phyloP scores from a whole-genome alignment of 2,888 invertebrate genomes.

The Trichacis sp. region DNA sequence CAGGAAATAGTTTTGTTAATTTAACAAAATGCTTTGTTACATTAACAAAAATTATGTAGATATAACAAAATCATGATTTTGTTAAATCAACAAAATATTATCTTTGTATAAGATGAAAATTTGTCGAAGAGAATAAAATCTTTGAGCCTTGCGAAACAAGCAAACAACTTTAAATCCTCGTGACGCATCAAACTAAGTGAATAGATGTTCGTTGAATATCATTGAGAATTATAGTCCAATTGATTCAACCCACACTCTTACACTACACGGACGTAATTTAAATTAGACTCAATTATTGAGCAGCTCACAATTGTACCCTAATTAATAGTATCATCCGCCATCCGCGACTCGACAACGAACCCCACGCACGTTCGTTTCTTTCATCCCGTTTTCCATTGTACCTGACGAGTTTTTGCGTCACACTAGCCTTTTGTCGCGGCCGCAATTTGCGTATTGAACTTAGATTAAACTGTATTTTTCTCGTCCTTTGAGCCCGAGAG shows the following conservation, averaged over 20 bases:
- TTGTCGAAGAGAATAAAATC: too few relatives aligned
- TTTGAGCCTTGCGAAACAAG: slow-evolving; percentile 11
- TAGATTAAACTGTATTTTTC: slow-evolving; percentile 22
- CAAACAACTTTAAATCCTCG: neutral
- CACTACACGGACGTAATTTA: slow-evolving; percentile 5
- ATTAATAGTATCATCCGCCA: neutral
- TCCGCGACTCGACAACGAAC: neutral
- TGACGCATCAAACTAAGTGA: neutral
- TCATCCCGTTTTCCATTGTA: neutral
- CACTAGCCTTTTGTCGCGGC: slow-evolving; percentile 27
- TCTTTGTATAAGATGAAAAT: too few relatives aligned
- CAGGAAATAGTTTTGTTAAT: too few relatives aligned
- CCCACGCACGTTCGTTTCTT: too few relatives aligned
- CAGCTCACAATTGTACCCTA: slow-evolving; percentile 11
- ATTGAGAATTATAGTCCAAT: slow-evolving; percentile 10
- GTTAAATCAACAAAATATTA: too few relatives aligned
- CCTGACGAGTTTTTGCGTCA: slow-evolving; percentile 23
- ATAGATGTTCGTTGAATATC: slow-evolving; percentile 3
- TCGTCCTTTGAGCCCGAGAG: slow-evolving; percentile 23
- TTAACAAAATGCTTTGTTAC: too few relatives aligned
- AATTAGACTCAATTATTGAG: slow-evolving; percentile 10
- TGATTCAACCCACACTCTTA: slow-evolving; percentile 16
- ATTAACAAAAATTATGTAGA: too few relatives aligned
- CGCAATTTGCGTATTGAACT: slow-evolving; percentile 31
- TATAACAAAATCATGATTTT: too few relatives aligned